Conservation (phyloP, 2,888 invertebrate genomes). For the Hirtodrosophila duncani region DNA sequence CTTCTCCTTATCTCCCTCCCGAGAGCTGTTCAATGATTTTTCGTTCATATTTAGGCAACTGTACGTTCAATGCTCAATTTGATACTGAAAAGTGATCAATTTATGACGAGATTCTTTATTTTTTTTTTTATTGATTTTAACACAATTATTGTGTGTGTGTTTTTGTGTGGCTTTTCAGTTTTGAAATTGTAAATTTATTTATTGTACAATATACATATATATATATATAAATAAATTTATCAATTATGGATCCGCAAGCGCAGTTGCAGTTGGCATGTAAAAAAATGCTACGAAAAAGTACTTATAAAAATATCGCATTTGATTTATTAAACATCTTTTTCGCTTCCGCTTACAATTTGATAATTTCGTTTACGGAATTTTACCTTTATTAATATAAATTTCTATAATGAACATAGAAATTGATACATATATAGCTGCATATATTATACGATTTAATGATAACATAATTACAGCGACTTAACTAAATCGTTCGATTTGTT, state of each 20-base stretch:
- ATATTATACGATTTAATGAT: too few relatives aligned
- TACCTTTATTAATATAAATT: constrained; percentile 3
- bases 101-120: constrained; percentile 27
- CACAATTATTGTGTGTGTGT: constrained; percentile 57
- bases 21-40: too few relatives aligned
- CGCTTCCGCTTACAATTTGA: constrained; percentile 43
- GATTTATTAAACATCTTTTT: constrained; percentile 46
- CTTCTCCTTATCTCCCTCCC: too few relatives aligned
- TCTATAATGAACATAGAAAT: constrained; percentile 42
- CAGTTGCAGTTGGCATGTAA: constrained; percentile 55
- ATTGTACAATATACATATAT: too few relatives aligned
- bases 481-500: too few relatives aligned
- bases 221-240: constrained; percentile 55
- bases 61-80: too few relatives aligned
- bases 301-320: constrained; percentile 71
- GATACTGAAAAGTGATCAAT: constrained; percentile 9
- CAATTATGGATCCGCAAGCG: constrained; percentile 19
- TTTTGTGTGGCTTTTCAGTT: constrained; percentile 35
- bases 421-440: constrained; percentile 5
- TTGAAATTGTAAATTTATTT: constrained; percentile 35
- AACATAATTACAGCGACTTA: too few relatives aligned
- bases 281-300: constrained; percentile 55
- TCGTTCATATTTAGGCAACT: too few relatives aligned
- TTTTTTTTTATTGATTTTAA: constrained; percentile 53
- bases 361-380: not conserved